These are phyloP conservation scores for Mythimna albipuncta DNA, from an alignment of 2,888 invertebrate genomes.

Conservation along the genomic window DNA sequence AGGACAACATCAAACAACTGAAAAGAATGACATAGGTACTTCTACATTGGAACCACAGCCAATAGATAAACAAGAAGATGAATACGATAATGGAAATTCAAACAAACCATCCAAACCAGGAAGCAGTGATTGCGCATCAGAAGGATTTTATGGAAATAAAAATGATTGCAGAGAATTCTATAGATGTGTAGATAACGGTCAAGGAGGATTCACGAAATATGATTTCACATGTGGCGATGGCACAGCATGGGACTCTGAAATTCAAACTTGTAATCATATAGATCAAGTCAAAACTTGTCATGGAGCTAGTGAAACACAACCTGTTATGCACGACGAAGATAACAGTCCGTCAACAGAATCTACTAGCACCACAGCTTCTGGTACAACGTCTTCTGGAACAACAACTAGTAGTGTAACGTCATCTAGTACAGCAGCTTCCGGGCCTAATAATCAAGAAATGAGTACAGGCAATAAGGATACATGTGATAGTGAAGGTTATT, in stretches of 20 bases:
- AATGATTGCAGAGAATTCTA: constrained; percentile 88
- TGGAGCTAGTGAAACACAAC: constrained; percentile 64
- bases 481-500: constrained; percentile 91
- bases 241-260: constrained; percentile 90
- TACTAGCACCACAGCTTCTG: constrained; percentile 38
- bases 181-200: constrained; percentile 86
- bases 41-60: constrained; percentile 44
- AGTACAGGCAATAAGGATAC: constrained; percentile 61
- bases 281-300: constrained; percentile 82
- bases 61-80: constrained; percentile 63
- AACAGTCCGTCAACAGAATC: constrained; percentile 47
- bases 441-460: constrained; percentile 59
- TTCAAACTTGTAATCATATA: constrained; percentile 90
- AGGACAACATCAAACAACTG: constrained; percentile 61
- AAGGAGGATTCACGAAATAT: constrained; percentile 86
- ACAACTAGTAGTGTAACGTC: constrained; percentile 24
- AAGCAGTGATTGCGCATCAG: constrained; percentile 76
- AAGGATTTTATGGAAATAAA: constrained; percentile 86
- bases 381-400: constrained; percentile 52
- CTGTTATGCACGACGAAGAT: constrained; percentile 70
- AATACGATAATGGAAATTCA: constrained; percentile 62
- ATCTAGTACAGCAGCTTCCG: constrained; percentile 54
- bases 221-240: constrained; percentile 90
- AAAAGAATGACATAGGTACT: constrained; percentile 52
- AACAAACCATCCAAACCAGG: constrained; percentile 47